Evolutionary conservation across 2,888 invertebrate genomes (phyloP), one percentile per base, ranked within the genome.

Genomic region (Ariolimax columbianus): DNA sequence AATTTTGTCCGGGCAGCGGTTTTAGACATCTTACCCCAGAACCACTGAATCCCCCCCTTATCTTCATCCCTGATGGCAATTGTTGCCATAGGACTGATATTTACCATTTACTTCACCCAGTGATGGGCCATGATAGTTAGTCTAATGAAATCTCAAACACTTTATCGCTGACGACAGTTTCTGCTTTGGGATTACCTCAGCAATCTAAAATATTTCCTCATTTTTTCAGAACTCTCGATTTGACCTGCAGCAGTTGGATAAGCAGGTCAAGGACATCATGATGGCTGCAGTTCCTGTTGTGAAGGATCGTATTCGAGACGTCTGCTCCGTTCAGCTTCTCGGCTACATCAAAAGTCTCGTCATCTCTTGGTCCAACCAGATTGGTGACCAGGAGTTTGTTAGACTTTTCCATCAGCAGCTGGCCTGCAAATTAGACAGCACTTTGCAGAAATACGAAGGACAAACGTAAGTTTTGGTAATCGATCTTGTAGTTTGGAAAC

Each of bases 331-430:
- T 0, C 92, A 93, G 87, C 91, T 94, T 47, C 90, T 94, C 72
- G 89, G 90, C 77, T 92, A 92, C 90, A 90, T 93, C 87, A 90
- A 90, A 72, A 89, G 91, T 23, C 89, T 93, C 26, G 92, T 93
- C 17, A 88, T 93, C n/a, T 90, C 91, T 23, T 90, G 91, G 33
- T 91, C 91, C 30, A 86, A 90, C 36, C 91, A 92, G 84, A 88
- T 89, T 26, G 91, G 91, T 83, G 89, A 89, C 33, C 91, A 92
- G 84, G 93, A 93, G 86, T 93, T 93, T 87, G 90, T 91, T 26
- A 90, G 92, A 11, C 94, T 94, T 89, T 94, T 94, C 88, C 92
- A 93, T 83, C 89, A 91, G 30, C 94, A 94, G 89, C 91, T 94
- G 23, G 90, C 92, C 26, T 91, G 93, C 43, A 91, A 93, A n/a